Base-by-base conservation (phyloP, 2,888 invertebrate species). In the Coenonympha arcania region DNA sequence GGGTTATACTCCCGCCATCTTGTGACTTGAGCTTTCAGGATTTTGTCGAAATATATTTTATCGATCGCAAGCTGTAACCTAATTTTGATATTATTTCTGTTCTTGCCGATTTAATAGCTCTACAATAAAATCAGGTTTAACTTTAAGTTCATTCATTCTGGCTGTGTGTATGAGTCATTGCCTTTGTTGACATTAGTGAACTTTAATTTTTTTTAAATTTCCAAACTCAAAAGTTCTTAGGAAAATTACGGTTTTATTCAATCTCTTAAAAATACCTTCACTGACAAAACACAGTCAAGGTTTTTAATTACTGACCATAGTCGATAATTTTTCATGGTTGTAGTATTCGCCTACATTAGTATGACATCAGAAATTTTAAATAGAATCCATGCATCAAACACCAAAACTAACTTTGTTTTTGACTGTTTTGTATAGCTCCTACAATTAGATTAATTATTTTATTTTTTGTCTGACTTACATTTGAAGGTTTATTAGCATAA, bases 361-460 rank as follows among this genome's bases (percentile, higher is more conserved):
- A 58, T 85, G 85, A 85, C 83, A 84, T 84, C 85, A 85, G 69
- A 75, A 69, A 74, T 76, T 80, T 71, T 77, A 83, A 81, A 85
- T 85, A 85, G 84, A 80, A 57, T 71, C 66, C 66, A 64, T 67
- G 62, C 70, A 64, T 69, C 64, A 62, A n/a, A n/a, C n/a, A n/a
- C n/a, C n/a, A n/a, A n/a, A n/a, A n/a, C n/a, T n/a, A n/a, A n/a
- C n/a, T n/a, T n/a, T n/a, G n/a, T n/a, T n/a, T n/a, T n/a, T n/a
- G n/a, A n/a, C n/a, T n/a, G n/a, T n/a, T n/a, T n/a, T n/a, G n/a
- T n/a, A n/a, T n/a, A n/a, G n/a, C n/a, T n/a, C n/a, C n/a, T n/a
- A n/a, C n/a, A n/a, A n/a, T n/a, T n/a, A n/a, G n/a, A n/a, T n/a
- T n/a, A n/a, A n/a, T n/a, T n/a, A n/a, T n/a, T n/a, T n/a, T n/a